These are phyloP conservation scores for Hemiprocne comata DNA, from an alignment of 2,113 vertebrate genomes.

Conservation along the genomic window DNA sequence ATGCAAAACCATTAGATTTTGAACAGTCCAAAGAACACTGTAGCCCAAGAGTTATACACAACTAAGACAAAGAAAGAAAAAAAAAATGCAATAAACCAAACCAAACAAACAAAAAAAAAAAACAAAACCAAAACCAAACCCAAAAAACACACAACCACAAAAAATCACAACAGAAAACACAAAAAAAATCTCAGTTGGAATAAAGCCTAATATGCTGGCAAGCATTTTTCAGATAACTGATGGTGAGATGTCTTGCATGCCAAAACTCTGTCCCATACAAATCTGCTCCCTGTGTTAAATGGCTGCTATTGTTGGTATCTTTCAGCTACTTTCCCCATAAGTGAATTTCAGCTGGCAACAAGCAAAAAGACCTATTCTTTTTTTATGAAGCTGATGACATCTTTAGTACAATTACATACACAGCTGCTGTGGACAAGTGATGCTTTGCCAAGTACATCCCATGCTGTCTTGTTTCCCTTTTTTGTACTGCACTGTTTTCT, in stretches of 20 bases:
- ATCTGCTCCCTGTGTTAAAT: neutral
- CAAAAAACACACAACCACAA: too few relatives aligned
- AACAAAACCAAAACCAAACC: too few relatives aligned
- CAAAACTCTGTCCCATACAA: constrained; percentile 18
- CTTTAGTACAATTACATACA: constrained; percentile 25
- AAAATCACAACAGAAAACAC: too few relatives aligned
- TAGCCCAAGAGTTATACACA: neutral
- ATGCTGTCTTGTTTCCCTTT: neutral
- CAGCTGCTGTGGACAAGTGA: constrained; percentile 9
- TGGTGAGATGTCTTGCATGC: neutral
- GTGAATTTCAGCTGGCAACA: constrained; percentile 40
- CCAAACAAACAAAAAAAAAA: neutral
- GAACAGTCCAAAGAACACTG: neutral
- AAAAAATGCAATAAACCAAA: neutral
- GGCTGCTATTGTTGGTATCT: neutral
- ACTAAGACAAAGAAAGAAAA: rapidly evolving
- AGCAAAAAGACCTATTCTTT: neutral
- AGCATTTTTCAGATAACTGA: neutral
- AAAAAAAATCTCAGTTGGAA: rapidly evolving
- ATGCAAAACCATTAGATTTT: neutral
- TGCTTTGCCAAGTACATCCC: constrained; percentile 16
- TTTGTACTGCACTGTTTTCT: neutral
- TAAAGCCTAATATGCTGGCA: neutral
- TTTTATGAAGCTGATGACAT: constrained; percentile 1
- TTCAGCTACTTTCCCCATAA: constrained; percentile 14